Evolutionary conservation across 2,113 vertebrate species (phyloP).

Genomic region (Catharus fuscescens): DNA sequence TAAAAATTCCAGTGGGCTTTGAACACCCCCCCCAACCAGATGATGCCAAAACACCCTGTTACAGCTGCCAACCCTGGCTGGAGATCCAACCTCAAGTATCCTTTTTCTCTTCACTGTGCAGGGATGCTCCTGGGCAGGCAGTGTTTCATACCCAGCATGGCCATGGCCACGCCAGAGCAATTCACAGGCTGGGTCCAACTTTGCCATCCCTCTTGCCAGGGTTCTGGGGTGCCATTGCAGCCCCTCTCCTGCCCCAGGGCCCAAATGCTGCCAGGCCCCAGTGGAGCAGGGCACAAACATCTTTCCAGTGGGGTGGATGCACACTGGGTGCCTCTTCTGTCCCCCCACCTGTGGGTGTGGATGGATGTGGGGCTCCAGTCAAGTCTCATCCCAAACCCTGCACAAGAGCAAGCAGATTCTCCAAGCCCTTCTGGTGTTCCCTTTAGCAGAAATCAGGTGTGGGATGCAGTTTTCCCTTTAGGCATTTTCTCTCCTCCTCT

Average conservation of each 20-base stretch:
- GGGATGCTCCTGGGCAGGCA: not conserved
- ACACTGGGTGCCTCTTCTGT: no score
- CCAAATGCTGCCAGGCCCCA: not conserved
- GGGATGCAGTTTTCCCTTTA: not conserved
- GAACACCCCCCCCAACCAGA: not conserved
- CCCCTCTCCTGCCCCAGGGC: not conserved
- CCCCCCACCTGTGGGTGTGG: accelerated
- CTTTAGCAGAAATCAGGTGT: not conserved
- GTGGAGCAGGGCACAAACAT: not conserved
- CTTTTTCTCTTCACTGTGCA: not conserved
- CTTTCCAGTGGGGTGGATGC: not conserved
- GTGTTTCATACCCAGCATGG: accelerated
- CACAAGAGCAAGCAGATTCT: not conserved
- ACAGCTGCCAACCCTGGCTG: not conserved
- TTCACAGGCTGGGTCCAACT: not conserved
- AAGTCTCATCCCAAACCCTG: not conserved
- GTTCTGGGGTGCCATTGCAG: no score
- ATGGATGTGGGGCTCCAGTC: not conserved
- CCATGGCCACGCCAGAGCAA: accelerated
- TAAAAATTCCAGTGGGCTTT: constrained; percentile 34
- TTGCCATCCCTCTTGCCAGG: not conserved
- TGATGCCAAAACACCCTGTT: not conserved
- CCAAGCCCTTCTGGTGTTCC: not conserved
- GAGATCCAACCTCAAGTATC: not conserved
- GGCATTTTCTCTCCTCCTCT: not conserved